Evolutionary conservation across 1,140 invertebrate genomes (phyloP).

Genomic region (Eubasilissa regina): DNA sequence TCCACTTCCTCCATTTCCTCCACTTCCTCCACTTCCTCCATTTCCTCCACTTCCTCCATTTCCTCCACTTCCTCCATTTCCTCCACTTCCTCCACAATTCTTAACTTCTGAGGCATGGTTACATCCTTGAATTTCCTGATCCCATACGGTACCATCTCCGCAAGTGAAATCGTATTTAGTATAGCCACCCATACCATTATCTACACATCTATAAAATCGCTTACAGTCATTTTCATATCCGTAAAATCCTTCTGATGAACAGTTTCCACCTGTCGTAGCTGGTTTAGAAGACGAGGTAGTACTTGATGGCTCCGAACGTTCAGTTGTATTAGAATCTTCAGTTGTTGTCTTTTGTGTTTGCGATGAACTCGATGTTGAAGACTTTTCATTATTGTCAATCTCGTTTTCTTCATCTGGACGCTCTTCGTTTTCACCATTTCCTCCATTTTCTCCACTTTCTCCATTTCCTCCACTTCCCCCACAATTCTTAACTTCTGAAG

Average conservation of each 20-base stretch:
- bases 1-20: slow-evolving; percentile 55
- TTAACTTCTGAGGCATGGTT: slow-evolving; percentile 76
- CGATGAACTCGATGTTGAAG: too few relatives aligned
- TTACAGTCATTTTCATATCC: slow-evolving; percentile 79
- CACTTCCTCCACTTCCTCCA: slow-evolving; percentile 43
- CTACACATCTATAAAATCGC: slow-evolving; percentile 85
- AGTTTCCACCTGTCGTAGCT: too few relatives aligned
- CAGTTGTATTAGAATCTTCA: too few relatives aligned
- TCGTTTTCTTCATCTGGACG: too few relatives aligned
- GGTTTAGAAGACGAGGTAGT: too few relatives aligned
- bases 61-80: slow-evolving; percentile 45
- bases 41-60: slow-evolving; percentile 53
- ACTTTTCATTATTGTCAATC: too few relatives aligned
- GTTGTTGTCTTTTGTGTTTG: too few relatives aligned
- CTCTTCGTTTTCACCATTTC: too few relatives aligned
- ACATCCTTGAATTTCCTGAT: slow-evolving; percentile 77
- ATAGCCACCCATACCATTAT: slow-evolving; percentile 74
- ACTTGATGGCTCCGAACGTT: too few relatives aligned
- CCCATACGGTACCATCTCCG: slow-evolving; percentile 83
- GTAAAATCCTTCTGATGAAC: slow-evolving; percentile 75
- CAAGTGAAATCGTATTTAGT: slow-evolving; percentile 81
- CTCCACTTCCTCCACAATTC: slow-evolving; percentile 47
- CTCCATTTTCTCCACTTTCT: not conserved
- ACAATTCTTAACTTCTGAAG: slow-evolving; percentile 63
- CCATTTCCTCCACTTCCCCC: not conserved